Evolutionary conservation across 2,888 invertebrate genomes (phyloP), one percentile per base, ranked within the genome.

Genomic region (Phymatocera aterrima): DNA sequence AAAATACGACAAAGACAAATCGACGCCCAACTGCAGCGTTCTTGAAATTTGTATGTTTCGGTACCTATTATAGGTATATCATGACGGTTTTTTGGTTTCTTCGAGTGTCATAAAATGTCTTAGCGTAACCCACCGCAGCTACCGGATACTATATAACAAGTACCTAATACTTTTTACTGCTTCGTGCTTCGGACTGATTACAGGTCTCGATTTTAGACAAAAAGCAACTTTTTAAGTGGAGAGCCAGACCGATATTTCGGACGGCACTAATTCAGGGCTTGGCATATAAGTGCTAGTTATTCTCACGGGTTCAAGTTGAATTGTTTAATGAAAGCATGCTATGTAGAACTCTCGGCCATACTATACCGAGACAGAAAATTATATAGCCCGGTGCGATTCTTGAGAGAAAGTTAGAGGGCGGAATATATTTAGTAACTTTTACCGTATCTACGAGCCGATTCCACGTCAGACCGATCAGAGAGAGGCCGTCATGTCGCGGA

Each of bases 1-100:
- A 68, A 68, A 46, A n/a, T 68, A 24, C 43, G 43, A 46, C 68
- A 24, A 68, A 68, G 65, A 65, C 40, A 65, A 65, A 65, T 65
- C 24, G 65, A 37, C 40, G 65, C 18, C 60, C 60, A n/a, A n/a
- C n/a, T 31, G 21, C 65, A 37, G 10, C 40, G 21, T 68, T 43
- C 68, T 68, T 28, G 4, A 34, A 24, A 12, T 43, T 8, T 54
- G n/a, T n/a, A n/a, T n/a, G n/a, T n/a, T 43, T 68, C 68, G 43
- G 43, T 46, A 64, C 37, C 37, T 12, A n/a, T n/a, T n/a, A 64
- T 18, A 64, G 6, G 43, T 8, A n/a, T 2, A n/a, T 65, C 4
- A 18, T 40, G 18, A 5, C 18, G 10, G 6, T 64, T 18, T 0
- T 64, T 21, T 65, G 4, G 10, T 24, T 18, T 46, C 15, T 46